A percentile compares a stretch with the other conserved stretches of the same genome.
These are phyloP conservation scores for Drosophila repleta DNA, from an alignment of 1,140 invertebrate genomes.

Conservation along the genomic window DNA sequence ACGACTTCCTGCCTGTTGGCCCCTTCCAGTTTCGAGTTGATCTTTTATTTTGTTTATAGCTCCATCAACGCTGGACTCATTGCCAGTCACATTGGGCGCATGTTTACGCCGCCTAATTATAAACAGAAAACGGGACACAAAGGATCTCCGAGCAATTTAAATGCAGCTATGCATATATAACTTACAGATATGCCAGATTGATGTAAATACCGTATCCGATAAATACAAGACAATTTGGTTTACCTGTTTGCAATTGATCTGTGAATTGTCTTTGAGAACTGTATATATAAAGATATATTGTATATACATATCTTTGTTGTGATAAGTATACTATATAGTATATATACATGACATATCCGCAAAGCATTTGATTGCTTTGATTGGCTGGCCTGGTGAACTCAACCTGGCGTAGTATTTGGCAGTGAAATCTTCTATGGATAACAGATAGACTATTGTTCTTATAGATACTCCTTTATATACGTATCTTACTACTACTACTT, in stretches of 20 bases:
- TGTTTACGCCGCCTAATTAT: constrained; percentile 43
- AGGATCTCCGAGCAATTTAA: constrained; percentile 30
- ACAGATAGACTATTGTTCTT: too few species aligned
- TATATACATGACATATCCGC: too few species aligned
- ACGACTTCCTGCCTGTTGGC: constrained; percentile 1
- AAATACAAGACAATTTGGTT: too few species aligned
- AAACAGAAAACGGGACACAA: constrained; percentile 47
- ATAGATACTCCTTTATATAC: too few species aligned
- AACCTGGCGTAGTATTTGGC: too few species aligned
- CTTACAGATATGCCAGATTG: background rate
- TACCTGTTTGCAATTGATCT: too few species aligned
- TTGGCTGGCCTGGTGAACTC: too few species aligned
- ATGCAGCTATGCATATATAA: background rate
- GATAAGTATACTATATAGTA: background rate
- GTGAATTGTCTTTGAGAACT: too few species aligned
- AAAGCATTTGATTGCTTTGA: too few species aligned
- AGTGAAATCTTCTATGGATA: too few species aligned
- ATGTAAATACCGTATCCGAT: background rate
- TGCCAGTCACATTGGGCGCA: constrained; percentile 16
- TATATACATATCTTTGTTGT: background rate
- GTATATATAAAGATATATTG: too few species aligned
- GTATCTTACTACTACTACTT: too few species aligned
- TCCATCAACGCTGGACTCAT: constrained; percentile 36
- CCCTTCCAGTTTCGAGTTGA: background rate
- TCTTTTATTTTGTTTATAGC: constrained; percentile 27